Conservation (phyloP, 2,113 vertebrate genomes). For the Dascyllus trimaculatus region DNA sequence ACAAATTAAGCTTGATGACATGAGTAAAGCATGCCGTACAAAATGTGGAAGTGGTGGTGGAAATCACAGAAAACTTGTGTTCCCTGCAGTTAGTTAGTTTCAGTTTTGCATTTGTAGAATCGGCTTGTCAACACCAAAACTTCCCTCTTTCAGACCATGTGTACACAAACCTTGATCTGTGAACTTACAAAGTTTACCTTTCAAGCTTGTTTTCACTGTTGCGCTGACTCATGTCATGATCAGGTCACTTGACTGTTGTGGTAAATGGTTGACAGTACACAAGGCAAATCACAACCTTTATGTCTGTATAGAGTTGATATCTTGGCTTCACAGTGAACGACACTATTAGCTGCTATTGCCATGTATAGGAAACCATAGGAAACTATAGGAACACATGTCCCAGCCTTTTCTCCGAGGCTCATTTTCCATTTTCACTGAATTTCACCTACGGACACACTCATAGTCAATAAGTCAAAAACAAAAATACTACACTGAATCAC, state of each 20-base stretch:
- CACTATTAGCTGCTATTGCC: no score
- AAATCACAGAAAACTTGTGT: neutral
- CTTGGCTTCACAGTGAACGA: no score
- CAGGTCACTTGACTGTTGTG: constrained; percentile 25
- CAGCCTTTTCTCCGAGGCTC: no score
- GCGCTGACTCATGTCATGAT: constrained; percentile 4
- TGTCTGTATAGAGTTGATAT: neutral
- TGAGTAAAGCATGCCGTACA: neutral
- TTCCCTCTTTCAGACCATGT: neutral
- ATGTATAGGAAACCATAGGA: no score
- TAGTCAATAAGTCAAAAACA: no score
- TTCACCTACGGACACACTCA: no score
- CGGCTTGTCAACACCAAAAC: neutral
- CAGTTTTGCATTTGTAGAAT: constrained; percentile 4
- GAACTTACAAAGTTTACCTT: neutral
- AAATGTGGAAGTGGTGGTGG: neutral
- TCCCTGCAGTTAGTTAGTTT: neutral
- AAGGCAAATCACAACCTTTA: constrained; percentile 1
- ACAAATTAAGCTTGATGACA: constrained; percentile 7
- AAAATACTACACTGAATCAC: no score
- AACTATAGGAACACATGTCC: no score
- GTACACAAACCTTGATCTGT: constrained; percentile 21
- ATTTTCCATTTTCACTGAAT: no score
- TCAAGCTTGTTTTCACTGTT: neutral
- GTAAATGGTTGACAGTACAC: constrained; percentile 33